Evolutionary conservation across 2,797 vertebrate genomes (phyloP), one percentile per base, ranked within the genome.

Genomic region (Euthynnus affinis): DNA sequence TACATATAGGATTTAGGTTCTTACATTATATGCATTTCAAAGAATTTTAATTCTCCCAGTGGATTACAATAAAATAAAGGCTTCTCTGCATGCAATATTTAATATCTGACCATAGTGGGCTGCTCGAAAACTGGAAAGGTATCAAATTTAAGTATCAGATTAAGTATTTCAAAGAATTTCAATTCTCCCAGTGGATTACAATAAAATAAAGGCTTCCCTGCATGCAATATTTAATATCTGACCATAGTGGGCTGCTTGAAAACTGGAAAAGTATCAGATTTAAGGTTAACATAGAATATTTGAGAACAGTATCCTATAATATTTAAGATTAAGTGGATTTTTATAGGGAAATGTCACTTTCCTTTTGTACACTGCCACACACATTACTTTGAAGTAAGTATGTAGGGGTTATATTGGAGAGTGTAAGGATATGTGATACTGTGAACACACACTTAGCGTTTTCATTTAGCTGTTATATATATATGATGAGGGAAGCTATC

Each of bases 161-260:
- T 29, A 29, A 29, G 32, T 62, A 32, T 73, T 79, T 74, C 29
- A 76, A 59, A 57, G 61, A 80, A 71, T 37, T 82, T 70, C 66
- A 48, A 53, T 59, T 79, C 23, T 61, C 72, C 63, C 27, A 42
- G 48, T 61, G 44, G 71, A 84, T 68, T 62, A 29, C 7, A 51
- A 74, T 66, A 29, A 75, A 82, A 79, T 72, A 22, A 87, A 79
- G 10, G 8, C 57, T 55, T 66, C 63, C 49, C 56, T 42, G 14
- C 32, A 72, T 53, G 46, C 80, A 53, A 80, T 74, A 81, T 78
- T 87, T 63, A 76, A 76, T 71, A 78, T 83, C 66, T 63, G 42
- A 62, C 74, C 37, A 71, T 66, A 59, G 59, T 27, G 1, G 66
- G 48, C 72, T 56, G 55, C 74, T 66, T 4, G 18, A 56, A 80